Evolutionary conservation across 2,797 vertebrate species (phyloP).

Genomic region (Peromyscus attwateri): DNA sequence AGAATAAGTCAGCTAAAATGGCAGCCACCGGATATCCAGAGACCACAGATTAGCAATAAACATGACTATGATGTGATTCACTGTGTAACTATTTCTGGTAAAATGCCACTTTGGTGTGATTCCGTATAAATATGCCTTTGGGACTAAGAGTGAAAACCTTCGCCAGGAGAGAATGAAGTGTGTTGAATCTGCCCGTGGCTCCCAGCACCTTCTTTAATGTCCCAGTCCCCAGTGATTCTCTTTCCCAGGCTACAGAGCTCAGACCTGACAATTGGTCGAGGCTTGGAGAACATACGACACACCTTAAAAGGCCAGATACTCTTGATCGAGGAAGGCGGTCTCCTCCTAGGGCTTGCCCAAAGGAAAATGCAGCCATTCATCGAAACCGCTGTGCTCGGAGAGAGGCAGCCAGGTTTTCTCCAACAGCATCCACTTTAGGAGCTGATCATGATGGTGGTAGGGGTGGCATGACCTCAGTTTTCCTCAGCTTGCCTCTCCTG

Average conservation of each 20-base stretch:
- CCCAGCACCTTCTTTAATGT: not conserved
- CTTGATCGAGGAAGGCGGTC: not conserved
- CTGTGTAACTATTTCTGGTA: not conserved
- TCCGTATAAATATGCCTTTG: not conserved
- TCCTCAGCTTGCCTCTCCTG: not conserved
- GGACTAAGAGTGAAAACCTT: no score
- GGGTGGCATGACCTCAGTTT: not conserved
- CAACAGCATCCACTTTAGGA: not conserved
- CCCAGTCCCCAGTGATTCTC: not conserved
- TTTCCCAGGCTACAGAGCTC: not conserved
- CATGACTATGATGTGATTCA: not conserved
- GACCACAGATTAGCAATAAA: not conserved
- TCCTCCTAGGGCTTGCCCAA: not conserved
- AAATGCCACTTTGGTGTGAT: not conserved
- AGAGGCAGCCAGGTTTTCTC: not conserved
- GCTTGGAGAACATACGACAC: not conserved
- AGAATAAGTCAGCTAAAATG: not conserved
- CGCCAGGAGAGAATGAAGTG: accelerated
- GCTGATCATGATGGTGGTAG: not conserved
- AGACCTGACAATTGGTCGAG: not conserved
- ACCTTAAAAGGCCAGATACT: not conserved
- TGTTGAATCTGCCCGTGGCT: not conserved
- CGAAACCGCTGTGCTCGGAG: not conserved
- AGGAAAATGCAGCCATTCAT: not conserved
- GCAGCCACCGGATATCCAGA: not conserved